Evolutionary conservation across 2,113 vertebrate genomes (phyloP), one percentile per base, ranked within the genome.

Genomic region (Neoarius graeffei): DNA sequence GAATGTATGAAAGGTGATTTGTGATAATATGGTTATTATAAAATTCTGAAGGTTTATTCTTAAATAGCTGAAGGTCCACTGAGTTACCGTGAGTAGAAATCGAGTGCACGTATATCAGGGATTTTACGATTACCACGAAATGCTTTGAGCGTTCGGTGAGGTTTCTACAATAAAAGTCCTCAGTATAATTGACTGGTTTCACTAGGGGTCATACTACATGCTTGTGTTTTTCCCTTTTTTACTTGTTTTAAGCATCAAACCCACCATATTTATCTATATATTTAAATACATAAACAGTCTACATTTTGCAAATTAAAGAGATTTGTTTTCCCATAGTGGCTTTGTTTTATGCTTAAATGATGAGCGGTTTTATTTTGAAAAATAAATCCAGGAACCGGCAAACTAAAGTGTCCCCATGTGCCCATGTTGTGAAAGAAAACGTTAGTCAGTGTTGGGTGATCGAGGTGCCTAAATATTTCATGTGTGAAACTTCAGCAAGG

Each of bases 341-440:
- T 81, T 20, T 59, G 35, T 10, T 20, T 59, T 11, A 9, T 5
- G 15, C 8, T 30, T 60, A 11, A 81, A 59, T 23, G 17, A 11
- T 4, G 23, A 8, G n/a, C 14, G 0, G 30, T 86, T 89, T 85
- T 88, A 90, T 90, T 90, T 71, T 90, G 87, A 71, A 88, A 86
- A 3, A 42, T 30, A 8, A 10, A 42, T 42, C 42, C 42, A 84
- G 80, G 76, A 82, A 86, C 89, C 89, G 89, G 89, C 84, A 30
- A 20, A 60, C 35, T 83, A 54, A 60, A 73, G 10, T 23, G 80
- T 85, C 56, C 85, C 69, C 84, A 86, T 76, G 89, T 88, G 89
- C 19, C 67, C 79, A 6, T 88, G 89, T 88, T 86, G 86, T 87
- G 82, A 69, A 81, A 42, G 7, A 13, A 74, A 85, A 50, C 25